Evolutionary conservation across 64 coral and sea anemone genomes (phyloP), one percentile per base, ranked within the genome.

Genomic region (Stichodactyla helianthus): DNA sequence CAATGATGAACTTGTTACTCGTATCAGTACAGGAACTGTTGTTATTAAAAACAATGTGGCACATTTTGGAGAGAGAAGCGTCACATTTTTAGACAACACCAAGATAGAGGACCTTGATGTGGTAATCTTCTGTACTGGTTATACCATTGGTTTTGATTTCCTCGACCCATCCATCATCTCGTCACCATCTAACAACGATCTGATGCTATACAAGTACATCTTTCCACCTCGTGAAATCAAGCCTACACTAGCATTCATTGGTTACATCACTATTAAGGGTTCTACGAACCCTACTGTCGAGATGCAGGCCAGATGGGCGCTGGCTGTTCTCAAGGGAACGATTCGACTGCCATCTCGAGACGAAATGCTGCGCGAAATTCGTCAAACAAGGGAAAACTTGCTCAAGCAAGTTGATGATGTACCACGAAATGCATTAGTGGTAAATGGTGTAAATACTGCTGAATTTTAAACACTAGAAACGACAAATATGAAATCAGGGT

Each of bases 51-150:
- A 87, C 19, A 54, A 79, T 10, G 51, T 97, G 15, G 74, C 74
- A 2, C 50, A 89, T 28, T 93, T 97, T 27, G 87, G 87, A 7
- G 50, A 56, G 4, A 70, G 19, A 54, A 82, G 91, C 15, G 94
- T 86, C 5, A 65, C 59, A n/a, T 97, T 97, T 44, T 77, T 59
- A 20, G 91, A 93, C 71, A 88, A 91, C n/a, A 88, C 94, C 2
- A 27, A 23, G 58, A 58, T 87, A 20, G 67, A 88, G 6, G 5
- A 70, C 19, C 19, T 97, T 20, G 94, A 97, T 61, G 79, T 77
- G 5, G 81, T 93, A 52, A 88, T 97, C 77, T 67, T 77, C 6
- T 92, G 87, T 67, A 97, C 94, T 7, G 94, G 94, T 2, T 97
- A 97, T 35, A 55, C 62, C 18, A 88, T 90, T 53, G 20, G 77